A percentile compares a stretch with the other conserved stretches of the same genome.
Evolutionary conservation across 2,888 invertebrate genomes (phyloP).

Genomic region (Euzophera pinguis): DNA sequence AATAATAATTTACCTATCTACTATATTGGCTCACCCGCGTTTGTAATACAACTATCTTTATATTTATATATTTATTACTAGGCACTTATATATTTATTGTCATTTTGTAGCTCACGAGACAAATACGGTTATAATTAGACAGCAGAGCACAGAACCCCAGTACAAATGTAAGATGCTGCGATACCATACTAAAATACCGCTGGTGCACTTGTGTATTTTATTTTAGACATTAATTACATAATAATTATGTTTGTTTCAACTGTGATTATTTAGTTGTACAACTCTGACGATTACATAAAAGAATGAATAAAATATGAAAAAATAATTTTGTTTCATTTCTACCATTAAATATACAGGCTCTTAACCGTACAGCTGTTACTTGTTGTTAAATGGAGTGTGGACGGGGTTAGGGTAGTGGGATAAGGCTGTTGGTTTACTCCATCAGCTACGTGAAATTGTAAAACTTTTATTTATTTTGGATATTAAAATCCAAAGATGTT

Average conservation of each 20-base stretch:
- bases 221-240: conserved; percentile 64
- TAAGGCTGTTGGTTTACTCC: not conserved
- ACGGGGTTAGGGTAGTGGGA: not conserved
- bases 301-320: conserved; percentile 74
- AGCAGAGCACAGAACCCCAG: conserved; percentile 71
- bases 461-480: too few species aligned
- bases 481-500: too few species aligned
- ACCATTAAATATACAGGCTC: not conserved
- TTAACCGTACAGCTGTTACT: not conserved
- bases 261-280: conserved; percentile 82
- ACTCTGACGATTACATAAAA: conserved; percentile 79
- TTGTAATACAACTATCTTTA: not conserved
- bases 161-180: conserved; percentile 49
- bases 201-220: conserved; percentile 50
- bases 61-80: too few species aligned
- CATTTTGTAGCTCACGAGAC: not conserved
- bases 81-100: not conserved
- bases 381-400: not conserved
- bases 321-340: conserved; percentile 40
- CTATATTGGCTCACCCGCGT: not conserved
- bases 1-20: too few species aligned
- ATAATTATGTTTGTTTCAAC: conserved; percentile 78
- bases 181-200: conserved; percentile 17
- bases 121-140: conserved; percentile 26
- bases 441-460: not conserved